Conservation (phyloP, 2,888 invertebrate species). For the Stenoptilia bipunctidactyla region DNA sequence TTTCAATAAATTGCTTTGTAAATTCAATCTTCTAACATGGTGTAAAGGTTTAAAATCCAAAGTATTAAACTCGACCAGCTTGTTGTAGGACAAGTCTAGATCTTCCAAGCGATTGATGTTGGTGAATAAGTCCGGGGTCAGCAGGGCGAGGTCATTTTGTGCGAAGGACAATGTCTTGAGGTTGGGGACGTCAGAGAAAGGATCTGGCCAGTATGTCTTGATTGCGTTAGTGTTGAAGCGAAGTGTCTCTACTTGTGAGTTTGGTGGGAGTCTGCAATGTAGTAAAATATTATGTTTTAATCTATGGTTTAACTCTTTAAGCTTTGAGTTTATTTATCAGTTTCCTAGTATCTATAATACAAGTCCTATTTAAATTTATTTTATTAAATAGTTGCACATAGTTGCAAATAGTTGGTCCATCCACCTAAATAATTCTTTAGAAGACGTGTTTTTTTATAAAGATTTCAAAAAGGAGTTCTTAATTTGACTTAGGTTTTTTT, state of each 20-base stretch:
- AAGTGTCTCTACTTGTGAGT: slow-evolving; percentile 45
- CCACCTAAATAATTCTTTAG: too few species aligned
- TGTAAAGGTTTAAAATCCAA: slow-evolving; percentile 45
- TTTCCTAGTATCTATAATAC: too few species aligned
- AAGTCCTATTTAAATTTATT: too few species aligned
- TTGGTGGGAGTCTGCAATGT: slow-evolving; percentile 51
- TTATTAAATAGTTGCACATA: too few species aligned
- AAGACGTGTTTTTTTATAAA: too few species aligned
- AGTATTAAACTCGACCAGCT: slow-evolving; percentile 42
- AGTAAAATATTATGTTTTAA: slow-evolving; percentile 3
- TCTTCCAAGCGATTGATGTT: slow-evolving; percentile 47
- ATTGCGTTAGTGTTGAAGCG: slow-evolving; percentile 53
- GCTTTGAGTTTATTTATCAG: too few species aligned
- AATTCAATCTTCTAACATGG: slow-evolving; percentile 45
- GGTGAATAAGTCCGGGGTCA: slow-evolving; percentile 58
- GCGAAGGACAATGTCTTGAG: slow-evolving; percentile 56
- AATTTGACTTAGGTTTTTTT: too few species aligned
- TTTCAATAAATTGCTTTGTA: slow-evolving; percentile 56
- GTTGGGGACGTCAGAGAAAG: slow-evolving; percentile 45
- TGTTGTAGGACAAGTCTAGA: slow-evolving; percentile 68
- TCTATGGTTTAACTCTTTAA: too few species aligned
- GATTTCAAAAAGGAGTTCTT: too few species aligned
- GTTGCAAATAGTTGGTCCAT: too few species aligned
- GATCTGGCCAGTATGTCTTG: slow-evolving; percentile 57
- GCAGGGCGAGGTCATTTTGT: slow-evolving; percentile 51